Evolutionary conservation across 2,888 invertebrate species (phyloP).

Genomic region (Ormyrus labotus): DNA sequence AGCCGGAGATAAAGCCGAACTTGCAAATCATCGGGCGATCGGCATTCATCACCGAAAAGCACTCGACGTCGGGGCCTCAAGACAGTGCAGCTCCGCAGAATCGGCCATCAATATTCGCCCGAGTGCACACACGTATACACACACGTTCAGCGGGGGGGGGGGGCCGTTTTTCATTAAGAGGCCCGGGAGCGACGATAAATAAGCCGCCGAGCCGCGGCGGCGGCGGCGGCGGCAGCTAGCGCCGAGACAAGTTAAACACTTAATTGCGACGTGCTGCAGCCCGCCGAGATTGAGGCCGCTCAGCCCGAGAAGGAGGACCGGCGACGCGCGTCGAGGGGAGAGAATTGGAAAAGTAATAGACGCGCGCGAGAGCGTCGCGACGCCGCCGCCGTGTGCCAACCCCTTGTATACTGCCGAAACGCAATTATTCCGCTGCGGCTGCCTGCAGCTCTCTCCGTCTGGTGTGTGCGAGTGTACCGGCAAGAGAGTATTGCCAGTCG

Average conservation of each 20-base stretch:
- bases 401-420: not conserved
- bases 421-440: constrained; percentile 27
- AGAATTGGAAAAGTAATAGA: constrained; percentile 27
- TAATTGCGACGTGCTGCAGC: constrained; percentile 37
- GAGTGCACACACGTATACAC: too few species aligned
- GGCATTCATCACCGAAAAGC: not conserved
- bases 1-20: too few species aligned
- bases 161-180: constrained; percentile 38
- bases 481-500: not conserved
- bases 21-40: too few species aligned
- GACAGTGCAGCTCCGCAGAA: not conserved
- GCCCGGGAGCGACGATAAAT: constrained; percentile 34
- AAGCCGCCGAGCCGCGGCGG: constrained; percentile 6
- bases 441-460: not conserved
- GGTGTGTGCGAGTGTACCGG: not conserved
- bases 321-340: not conserved
- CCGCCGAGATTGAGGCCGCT: not conserved
- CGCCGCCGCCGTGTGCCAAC: not conserved
- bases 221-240: not conserved
- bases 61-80: not conserved
- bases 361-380: constrained; percentile 18
- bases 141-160: not conserved
- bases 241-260: constrained; percentile 47
- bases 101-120: constrained; percentile 36
- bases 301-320: not conserved